A percentile compares a stretch with the other conserved stretches of the same genome.
phyloP scores from a whole-genome alignment of 1,140 invertebrate genomes.

The Hyposmocoma kahamanoa region DNA sequence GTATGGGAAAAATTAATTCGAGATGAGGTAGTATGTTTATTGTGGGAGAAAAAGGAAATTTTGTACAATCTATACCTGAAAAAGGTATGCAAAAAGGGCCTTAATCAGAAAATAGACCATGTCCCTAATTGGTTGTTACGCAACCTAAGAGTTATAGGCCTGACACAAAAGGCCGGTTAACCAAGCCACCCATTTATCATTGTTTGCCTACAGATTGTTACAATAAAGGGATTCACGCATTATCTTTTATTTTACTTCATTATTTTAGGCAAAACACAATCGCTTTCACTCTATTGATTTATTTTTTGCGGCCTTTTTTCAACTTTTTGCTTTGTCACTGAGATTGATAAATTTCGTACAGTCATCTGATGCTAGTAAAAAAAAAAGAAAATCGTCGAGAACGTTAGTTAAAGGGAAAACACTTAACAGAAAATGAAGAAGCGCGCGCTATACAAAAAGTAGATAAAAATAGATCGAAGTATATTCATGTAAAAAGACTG shows the following conservation, averaged over 20 bases:
- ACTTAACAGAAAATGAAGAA: background rate
- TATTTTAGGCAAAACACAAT: no score
- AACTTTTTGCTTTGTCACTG: background rate
- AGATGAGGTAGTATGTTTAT: no score
- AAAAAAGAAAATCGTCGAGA: background rate
- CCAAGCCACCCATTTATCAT: background rate
- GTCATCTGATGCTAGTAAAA: background rate
- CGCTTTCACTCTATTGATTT: constrained; percentile 1
- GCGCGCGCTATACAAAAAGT: background rate
- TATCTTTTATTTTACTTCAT: background rate
- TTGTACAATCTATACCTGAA: no score
- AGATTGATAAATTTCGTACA: background rate
- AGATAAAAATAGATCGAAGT: background rate
- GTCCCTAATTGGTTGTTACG: no score
- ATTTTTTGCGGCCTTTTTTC: background rate
- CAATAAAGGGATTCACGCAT: background rate
- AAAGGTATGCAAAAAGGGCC: no score
- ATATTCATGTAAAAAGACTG: background rate
- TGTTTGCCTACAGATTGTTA: constrained; percentile 3
- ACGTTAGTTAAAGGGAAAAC: background rate
- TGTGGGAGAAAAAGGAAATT: no score
- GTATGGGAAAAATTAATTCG: no score
- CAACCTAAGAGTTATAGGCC: no score
- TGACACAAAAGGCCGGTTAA: background rate
- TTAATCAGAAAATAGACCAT: no score